phyloP scores from a whole-genome alignment of 2,113 vertebrate genomes.

The Entelurus aequoreus region DNA sequence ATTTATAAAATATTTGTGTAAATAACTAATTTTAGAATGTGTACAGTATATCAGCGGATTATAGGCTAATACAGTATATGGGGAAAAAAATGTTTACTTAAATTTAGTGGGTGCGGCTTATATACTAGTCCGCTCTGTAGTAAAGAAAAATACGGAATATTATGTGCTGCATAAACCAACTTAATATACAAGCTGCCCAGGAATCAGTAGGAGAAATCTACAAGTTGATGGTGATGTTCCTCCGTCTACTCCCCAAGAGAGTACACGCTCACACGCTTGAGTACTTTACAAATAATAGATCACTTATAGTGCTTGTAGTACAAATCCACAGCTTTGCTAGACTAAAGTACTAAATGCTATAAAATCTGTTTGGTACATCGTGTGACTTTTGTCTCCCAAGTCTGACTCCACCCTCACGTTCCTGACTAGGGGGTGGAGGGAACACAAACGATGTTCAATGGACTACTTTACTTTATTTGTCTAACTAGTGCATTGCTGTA shows the following conservation, averaged over 20 bases:
- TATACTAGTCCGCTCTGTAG: no score
- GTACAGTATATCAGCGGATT: no score
- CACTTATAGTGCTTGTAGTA: constrained; percentile 1
- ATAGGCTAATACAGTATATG: no score
- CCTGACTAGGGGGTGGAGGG: constrained; percentile 34
- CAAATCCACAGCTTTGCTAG: neutral
- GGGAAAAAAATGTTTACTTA: no score
- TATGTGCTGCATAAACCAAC: neutral
- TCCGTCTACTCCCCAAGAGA: neutral
- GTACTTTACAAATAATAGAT: constrained; percentile 23
- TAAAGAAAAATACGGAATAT: no score
- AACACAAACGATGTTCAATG: constrained; percentile 28
- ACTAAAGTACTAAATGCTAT: constrained; percentile 13
- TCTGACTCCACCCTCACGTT: constrained; percentile 42
- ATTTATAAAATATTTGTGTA: no score
- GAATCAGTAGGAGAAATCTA: neutral
- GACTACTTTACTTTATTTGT: constrained; percentile 6
- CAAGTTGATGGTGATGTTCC: neutral
- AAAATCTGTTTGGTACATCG: constrained; percentile 15
- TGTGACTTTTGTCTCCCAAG: constrained; percentile 26
- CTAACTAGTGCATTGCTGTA: constrained; percentile 5
- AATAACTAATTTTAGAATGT: no score
- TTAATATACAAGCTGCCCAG: neutral
- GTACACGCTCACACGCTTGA: neutral
- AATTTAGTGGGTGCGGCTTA: no score